Conservation (phyloP, 2,797 vertebrate species). For the Champsocephalus esox region DNA sequence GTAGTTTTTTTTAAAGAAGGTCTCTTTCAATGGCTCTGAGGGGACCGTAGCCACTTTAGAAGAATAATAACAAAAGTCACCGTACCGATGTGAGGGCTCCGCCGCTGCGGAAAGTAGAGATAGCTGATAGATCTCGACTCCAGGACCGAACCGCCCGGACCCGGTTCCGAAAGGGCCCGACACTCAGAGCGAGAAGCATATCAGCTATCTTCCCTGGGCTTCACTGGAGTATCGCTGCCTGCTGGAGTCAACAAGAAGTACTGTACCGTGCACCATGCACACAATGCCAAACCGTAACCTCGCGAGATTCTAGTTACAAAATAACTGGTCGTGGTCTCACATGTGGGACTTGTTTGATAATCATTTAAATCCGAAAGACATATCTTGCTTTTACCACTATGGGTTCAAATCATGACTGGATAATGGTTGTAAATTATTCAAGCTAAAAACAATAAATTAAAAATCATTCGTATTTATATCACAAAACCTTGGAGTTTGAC, state of each 20-base stretch:
- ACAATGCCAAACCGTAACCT: neutral
- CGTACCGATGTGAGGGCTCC: constrained; percentile 46
- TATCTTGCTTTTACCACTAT: neutral
- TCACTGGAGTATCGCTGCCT: neutral
- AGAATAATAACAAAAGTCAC: constrained; percentile 16
- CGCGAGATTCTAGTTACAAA: constrained; percentile 41
- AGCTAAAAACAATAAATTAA: neutral
- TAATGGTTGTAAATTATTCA: neutral
- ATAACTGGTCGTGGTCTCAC: neutral
- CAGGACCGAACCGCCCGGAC: constrained; percentile 41
- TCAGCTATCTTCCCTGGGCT: neutral
- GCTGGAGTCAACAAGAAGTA: neutral
- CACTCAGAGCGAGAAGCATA: constrained; percentile 55
- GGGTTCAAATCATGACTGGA: no score
- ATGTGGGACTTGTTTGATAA: no score
- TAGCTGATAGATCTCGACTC: constrained; percentile 42
- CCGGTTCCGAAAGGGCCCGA: constrained; percentile 57
- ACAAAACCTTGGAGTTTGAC: neutral
- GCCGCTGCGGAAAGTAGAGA: constrained; percentile 36
- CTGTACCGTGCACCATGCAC: rapidly evolving
- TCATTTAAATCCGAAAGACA: no score
- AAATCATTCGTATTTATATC: neutral
- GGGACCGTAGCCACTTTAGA: neutral
- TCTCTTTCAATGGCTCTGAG: no score
- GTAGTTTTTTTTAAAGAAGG: no score